Conservation (phyloP, 2,888 invertebrate species). For the Dione juno region DNA sequence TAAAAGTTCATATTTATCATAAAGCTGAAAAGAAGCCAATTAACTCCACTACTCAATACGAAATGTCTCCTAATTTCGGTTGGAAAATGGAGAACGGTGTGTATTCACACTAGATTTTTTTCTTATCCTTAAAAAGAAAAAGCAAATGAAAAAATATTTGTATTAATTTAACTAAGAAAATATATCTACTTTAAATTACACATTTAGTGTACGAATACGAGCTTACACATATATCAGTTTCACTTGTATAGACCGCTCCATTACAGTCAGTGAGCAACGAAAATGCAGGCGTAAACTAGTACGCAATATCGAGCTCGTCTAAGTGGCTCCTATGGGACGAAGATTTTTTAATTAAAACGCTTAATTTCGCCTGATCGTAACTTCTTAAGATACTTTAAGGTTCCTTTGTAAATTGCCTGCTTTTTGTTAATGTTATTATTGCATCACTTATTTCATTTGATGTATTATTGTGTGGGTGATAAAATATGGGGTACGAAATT, state of each 20-base stretch:
- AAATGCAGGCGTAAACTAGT: conserved; percentile 26
- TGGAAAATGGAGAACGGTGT: too few species aligned
- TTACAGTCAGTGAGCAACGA: conserved; percentile 6
- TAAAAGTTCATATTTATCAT: too few species aligned
- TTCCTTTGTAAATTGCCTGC: conserved; percentile 32
- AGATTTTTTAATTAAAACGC: conserved; percentile 45
- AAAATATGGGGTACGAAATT: conserved; percentile 1
- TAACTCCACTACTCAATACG: too few species aligned
- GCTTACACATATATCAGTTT: conserved; percentile 14
- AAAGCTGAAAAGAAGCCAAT: too few species aligned
- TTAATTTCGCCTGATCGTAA: conserved; percentile 39
- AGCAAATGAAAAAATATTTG: too few species aligned
- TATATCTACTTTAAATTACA: neutral
- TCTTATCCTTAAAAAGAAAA: too few species aligned
- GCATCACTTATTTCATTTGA: conserved; percentile 19
- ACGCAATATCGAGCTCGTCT: conserved; percentile 34
- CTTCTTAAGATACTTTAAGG: conserved; percentile 43
- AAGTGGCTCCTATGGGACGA: conserved; percentile 36
- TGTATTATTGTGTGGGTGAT: neutral
- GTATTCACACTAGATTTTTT: too few species aligned
- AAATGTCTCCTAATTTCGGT: too few species aligned
- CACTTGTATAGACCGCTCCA: conserved; percentile 9
- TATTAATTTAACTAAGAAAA: neutral
- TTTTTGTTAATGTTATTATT: conserved; percentile 24
- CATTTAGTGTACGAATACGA: neutral